These are phyloP conservation scores for Tichodroma muraria DNA, from an alignment of 2,113 vertebrate genomes.

Conservation along the genomic window DNA sequence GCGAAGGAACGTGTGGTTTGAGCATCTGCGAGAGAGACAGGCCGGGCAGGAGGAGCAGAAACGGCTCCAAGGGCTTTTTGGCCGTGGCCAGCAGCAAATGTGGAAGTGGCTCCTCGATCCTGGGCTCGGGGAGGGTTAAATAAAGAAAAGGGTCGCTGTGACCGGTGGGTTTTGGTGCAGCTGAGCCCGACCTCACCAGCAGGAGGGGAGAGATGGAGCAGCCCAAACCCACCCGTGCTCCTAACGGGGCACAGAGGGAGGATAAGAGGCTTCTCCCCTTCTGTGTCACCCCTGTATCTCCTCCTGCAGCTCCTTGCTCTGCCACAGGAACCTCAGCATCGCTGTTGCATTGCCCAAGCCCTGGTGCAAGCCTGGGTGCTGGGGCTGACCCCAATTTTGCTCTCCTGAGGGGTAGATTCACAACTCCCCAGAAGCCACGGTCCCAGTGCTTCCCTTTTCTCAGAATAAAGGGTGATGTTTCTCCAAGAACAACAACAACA, in stretches of 20 bases:
- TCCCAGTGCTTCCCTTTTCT: conserved; percentile 66
- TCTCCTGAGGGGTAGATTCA: neutral
- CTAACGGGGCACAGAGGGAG: neutral
- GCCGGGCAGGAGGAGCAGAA: neutral
- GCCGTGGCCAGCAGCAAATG: neutral
- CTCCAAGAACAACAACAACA: conserved; percentile 9
- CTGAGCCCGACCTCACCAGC: neutral
- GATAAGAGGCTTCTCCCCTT: neutral
- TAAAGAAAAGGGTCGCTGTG: neutral
- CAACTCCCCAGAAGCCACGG: neutral
- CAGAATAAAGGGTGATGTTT: neutral
- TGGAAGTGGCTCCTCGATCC: neutral
- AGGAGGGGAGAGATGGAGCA: neutral
- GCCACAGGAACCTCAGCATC: conserved; percentile 41
- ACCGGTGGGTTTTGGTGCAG: neutral
- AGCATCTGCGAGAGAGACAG: conserved; percentile 1
- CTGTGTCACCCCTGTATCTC: neutral
- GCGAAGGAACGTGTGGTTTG: conserved; percentile 4
- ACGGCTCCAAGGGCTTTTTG: neutral
- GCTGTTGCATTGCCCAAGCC: neutral
- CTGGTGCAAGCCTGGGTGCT: neutral
- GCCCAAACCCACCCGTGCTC: neutral
- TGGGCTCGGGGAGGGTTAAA: neutral
- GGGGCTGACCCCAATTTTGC: neutral
- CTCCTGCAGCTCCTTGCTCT: conserved; percentile 24